phyloP scores from a whole-genome alignment of 64 coral and sea anemone genomes.

The Porites lutea region DNA sequence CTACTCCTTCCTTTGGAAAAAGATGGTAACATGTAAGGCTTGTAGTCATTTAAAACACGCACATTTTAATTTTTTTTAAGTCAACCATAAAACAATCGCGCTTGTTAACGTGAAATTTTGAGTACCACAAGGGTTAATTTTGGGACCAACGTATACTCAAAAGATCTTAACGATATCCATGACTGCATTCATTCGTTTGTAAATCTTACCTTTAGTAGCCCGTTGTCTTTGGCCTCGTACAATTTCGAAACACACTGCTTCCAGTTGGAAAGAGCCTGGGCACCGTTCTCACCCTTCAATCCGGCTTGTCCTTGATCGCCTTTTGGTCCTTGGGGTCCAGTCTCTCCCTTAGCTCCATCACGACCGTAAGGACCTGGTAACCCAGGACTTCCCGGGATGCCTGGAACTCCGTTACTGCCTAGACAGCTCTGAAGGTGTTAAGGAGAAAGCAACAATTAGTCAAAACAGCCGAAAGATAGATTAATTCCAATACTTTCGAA shows the following conservation, averaged over 20 bases:
- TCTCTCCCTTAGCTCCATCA: neutral
- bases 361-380: conserved; percentile 22
- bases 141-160: too few relatives aligned
- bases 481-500: neutral
- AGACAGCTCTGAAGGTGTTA: neutral
- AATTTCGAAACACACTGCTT: conserved; percentile 41
- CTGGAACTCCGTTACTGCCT: neutral
- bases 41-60: too few relatives aligned
- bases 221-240: neutral
- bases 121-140: too few relatives aligned
- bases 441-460: neutral
- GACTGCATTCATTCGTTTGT: too few relatives aligned
- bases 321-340: neutral
- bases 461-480: neutral
- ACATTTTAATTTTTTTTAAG: too few relatives aligned
- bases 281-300: neutral
- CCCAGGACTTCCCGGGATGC: neutral
- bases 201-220: conserved; percentile 25
- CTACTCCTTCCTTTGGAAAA: too few relatives aligned
- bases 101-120: too few relatives aligned
- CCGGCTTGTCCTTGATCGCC: neutral
- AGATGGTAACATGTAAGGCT: too few relatives aligned
- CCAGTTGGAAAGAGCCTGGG: conserved; percentile 9
- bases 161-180: too few relatives aligned
- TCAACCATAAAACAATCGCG: too few relatives aligned